Evolutionary conservation across 2,888 invertebrate genomes (phyloP), one percentile per base, ranked within the genome.

Genomic region (Ennomos fuscantarius): DNA sequence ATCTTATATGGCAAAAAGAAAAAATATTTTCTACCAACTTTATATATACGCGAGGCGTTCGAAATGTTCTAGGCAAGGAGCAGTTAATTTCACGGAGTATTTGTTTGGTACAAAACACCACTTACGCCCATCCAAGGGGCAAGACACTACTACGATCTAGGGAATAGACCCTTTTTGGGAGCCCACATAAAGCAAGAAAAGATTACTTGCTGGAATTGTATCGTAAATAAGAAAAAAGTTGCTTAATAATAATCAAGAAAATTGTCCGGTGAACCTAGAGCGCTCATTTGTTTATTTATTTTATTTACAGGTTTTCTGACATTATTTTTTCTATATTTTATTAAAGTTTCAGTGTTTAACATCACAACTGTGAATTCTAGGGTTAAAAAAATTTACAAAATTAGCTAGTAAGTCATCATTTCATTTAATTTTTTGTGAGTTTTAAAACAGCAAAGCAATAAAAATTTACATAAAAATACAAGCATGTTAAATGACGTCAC

Each of bases 1-100:
- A 6, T 1, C 6, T 0, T 24, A 12, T 12, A 11, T 12, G 0
- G 12, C 12, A 12, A 39, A 39, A 12, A 39, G n/a, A 11, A 8
- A 8, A 39, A 12, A 11, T 15, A 44, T 45, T 13, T 41, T 50
- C 41, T 41, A 46, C 41, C 40, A 41, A 33, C 34, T 40, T 33
- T 42, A 41, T 9, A 47, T 36, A 11, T 31, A 51, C 9, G 15
- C 42, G 45, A 54, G 73, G 77, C 84, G 78, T 81, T 76, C 76
- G 75, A 80, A 81, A 78, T 71, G 74, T 76, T 73, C 67, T 69
- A 73, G 72, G 74, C 75, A 76, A 70, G 70, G 76, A 76, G 79
- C 76, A 82, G 81, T 85, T 86, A 84, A 87, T 86, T 87, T 86
- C 82, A 82, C 84, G 79, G 79, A 76, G 82, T 85, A 86, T 86